phyloP scores from a whole-genome alignment of 2,888 invertebrate species.

The Metacarcinus magister region DNA sequence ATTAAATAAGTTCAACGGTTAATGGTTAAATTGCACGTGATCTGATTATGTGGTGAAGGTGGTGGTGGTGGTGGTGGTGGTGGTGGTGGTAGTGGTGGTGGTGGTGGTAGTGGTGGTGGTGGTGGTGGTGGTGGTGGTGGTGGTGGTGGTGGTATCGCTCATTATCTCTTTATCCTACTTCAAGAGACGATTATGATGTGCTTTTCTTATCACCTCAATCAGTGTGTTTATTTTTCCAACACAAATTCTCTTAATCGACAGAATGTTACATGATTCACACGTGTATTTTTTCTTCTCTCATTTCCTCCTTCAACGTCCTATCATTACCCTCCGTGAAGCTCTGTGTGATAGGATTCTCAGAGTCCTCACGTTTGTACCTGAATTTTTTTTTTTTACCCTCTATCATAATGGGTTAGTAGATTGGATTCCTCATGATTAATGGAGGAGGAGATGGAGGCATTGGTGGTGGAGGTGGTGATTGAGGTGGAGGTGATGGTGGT shows the following conservation, averaged over 20 bases:
- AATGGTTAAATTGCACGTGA: no score
- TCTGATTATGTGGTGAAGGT: no score
- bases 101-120: no score
- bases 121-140: no score
- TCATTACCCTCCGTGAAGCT: background rate
- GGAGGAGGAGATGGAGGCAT: constrained; percentile 8
- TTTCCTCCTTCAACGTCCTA: background rate
- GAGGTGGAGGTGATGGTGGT: background rate
- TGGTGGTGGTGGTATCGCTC: background rate
- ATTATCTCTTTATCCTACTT: background rate
- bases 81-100: no score
- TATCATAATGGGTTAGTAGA: background rate
- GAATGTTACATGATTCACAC: background rate
- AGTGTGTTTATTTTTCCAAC: background rate
- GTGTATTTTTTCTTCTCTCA: background rate
- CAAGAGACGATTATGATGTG: background rate
- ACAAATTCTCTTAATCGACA: background rate
- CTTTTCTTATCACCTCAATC: constrained; percentile 22
- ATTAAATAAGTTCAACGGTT: no score
- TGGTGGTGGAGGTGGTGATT: constrained; percentile 15
- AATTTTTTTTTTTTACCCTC: background rate
- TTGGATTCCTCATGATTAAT: constrained; percentile 1
- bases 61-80: no score
- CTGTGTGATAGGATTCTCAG: background rate
- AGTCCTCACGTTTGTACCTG: constrained; percentile 4